Evolutionary conservation across 2,888 invertebrate genomes (phyloP).

Genomic region (Eristalis tenax): DNA sequence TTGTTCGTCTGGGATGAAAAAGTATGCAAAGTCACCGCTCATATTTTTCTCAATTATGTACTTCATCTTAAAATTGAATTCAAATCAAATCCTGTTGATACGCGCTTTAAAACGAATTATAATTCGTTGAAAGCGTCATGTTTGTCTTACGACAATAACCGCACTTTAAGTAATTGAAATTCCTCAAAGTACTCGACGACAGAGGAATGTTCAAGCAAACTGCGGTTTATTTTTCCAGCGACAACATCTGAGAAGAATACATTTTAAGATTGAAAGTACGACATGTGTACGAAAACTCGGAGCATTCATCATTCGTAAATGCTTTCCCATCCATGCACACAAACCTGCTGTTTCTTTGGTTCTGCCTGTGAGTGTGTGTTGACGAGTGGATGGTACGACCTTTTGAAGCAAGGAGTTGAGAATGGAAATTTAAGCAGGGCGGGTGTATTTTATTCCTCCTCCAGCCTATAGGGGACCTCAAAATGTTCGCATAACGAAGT

Average conservation of each 20-base stretch:
- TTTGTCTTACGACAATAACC: background rate
- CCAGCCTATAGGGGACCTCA: background rate
- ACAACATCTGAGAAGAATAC: background rate
- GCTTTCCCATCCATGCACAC: background rate
- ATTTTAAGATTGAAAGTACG: background rate
- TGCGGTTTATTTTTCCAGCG: background rate
- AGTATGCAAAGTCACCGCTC: background rate
- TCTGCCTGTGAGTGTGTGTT: background rate
- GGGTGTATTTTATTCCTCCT: background rate
- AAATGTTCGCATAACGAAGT: background rate
- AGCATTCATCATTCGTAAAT: background rate
- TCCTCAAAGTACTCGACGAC: background rate
- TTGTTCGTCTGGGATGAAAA: background rate
- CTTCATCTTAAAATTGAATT: background rate
- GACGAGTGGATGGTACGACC: background rate
- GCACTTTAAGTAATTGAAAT: background rate
- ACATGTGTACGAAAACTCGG: background rate
- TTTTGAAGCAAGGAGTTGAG: background rate
- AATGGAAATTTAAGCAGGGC: background rate
- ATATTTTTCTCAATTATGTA: background rate
- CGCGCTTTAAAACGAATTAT: background rate
- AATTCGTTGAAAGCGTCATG: background rate
- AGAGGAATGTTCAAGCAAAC: background rate
- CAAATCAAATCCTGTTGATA: background rate
- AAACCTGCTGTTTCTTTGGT: background rate